Evolutionary conservation across 2,113 vertebrate genomes (phyloP).

Genomic region (Atherinomorus stipes): DNA sequence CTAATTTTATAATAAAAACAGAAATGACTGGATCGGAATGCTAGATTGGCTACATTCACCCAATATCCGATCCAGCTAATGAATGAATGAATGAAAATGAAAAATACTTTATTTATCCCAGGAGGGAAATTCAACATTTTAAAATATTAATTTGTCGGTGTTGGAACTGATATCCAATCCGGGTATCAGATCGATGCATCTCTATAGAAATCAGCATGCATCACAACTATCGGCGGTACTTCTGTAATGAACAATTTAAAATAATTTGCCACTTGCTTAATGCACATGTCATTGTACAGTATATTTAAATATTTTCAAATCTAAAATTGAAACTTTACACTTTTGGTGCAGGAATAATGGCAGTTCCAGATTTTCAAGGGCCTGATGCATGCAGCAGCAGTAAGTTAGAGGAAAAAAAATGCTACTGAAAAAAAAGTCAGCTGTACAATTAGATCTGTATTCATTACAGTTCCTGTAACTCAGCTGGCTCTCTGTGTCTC

Average conservation of each 20-base stretch:
- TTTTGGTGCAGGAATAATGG: constrained; percentile 31
- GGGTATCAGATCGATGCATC: no score
- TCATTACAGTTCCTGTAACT: constrained; percentile 33
- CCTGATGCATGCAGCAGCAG: background rate
- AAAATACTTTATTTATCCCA: no score
- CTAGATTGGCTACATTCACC: no score
- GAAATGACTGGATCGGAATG: no score
- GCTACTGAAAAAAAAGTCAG: constrained; percentile 27
- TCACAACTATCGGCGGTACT: constrained; percentile 38
- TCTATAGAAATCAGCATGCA: no score
- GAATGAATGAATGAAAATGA: no score
- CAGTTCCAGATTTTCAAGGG: constrained; percentile 37
- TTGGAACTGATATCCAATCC: no score
- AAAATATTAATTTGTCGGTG: no score
- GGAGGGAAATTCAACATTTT: no score
- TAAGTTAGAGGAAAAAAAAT: constrained; percentile 27
- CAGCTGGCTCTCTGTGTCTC: constrained; percentile 27
- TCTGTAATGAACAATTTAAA: constrained; percentile 27
- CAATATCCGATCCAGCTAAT: no score
- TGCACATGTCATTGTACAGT: constrained; percentile 41
- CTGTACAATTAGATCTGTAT: constrained; percentile 39
- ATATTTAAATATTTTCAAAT: constrained; percentile 1
- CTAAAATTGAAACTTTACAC: constrained; percentile 48
- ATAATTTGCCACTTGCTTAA: constrained; percentile 42
- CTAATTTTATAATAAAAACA: no score